Percentiles rank a stretch among this genome's conserved stretches.
Evolutionary conservation across 2,888 invertebrate species (phyloP).

Genomic region (Lacanobia oleracea): DNA sequence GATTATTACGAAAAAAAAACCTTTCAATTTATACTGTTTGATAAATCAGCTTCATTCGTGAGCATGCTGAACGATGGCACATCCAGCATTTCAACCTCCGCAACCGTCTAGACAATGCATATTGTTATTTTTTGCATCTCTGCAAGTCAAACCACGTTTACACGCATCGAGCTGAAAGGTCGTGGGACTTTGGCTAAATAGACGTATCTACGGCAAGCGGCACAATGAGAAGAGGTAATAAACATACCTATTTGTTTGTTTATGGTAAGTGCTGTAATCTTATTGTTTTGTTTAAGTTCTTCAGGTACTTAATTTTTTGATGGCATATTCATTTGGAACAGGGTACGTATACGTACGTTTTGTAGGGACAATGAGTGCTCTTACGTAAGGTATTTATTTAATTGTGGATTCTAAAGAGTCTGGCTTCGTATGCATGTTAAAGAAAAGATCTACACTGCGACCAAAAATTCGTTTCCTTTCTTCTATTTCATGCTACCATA

Average conservation of each 20-base stretch:
- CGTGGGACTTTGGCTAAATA: slow-evolving; percentile 53
- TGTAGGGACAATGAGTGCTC: not conserved
- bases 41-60: not conserved
- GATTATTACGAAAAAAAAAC: no score
- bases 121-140: slow-evolving; percentile 74
- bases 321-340: not conserved
- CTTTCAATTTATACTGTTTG: no score
- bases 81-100: slow-evolving; percentile 57
- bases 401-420: not conserved
- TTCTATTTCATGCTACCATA: no score
- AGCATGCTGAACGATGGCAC: slow-evolving; percentile 31
- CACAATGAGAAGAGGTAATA: slow-evolving; percentile 24
- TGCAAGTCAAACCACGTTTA: slow-evolving; percentile 46
- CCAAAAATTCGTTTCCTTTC: no score
- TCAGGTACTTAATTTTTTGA: not conserved
- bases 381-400: not conserved
- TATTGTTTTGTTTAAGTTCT: not conserved
- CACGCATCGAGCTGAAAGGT: slow-evolving; percentile 52
- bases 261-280: slow-evolving; percentile 31
- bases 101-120: slow-evolving; percentile 70
- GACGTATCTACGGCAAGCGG: slow-evolving; percentile 21
- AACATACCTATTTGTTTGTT: slow-evolving; percentile 21
- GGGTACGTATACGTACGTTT: not conserved
- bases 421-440: not conserved
- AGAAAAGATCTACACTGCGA: no score